phyloP scores from a whole-genome alignment of 2,888 invertebrate genomes.

The Ochlodes sylvanus region DNA sequence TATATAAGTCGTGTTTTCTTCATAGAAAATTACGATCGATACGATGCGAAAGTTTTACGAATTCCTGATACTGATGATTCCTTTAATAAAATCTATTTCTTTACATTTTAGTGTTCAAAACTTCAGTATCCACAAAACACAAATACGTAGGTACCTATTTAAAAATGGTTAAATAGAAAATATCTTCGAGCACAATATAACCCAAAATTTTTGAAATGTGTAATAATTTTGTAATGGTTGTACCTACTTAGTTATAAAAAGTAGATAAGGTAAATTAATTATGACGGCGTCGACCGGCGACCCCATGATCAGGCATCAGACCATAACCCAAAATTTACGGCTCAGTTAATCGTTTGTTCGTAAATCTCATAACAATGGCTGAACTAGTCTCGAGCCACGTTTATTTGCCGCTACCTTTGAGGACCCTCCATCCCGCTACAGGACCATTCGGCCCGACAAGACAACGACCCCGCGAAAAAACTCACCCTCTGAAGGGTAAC shows the following conservation, averaged over 20 bases:
- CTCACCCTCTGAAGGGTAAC: slow-evolving; percentile 27
- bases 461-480: slow-evolving; percentile 37
- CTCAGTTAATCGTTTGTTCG: slow-evolving; percentile 13
- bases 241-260: background rate
- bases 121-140: no score
- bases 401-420: slow-evolving; percentile 9
- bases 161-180: no score
- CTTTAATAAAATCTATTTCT: no score
- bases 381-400: background rate
- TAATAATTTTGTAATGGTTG: no score
- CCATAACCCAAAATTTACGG: slow-evolving; percentile 8
- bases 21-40: no score
- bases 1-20: no score
- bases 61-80: no score
- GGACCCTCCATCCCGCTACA: slow-evolving; percentile 13
- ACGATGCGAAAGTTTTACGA: no score
- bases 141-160: no score
- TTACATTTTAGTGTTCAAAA: no score
- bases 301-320: background rate
- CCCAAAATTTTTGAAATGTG: no score
- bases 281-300: background rate
- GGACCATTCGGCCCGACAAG: slow-evolving; percentile 12
- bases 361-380: slow-evolving; percentile 18
- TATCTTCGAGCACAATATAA: no score
- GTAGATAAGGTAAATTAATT: background rate